Percentiles rank a stretch among this genome's conserved stretches.
These are phyloP conservation scores for Lycophotia porphyrea DNA, from an alignment of 2,888 invertebrate genomes.

Conservation along the genomic window DNA sequence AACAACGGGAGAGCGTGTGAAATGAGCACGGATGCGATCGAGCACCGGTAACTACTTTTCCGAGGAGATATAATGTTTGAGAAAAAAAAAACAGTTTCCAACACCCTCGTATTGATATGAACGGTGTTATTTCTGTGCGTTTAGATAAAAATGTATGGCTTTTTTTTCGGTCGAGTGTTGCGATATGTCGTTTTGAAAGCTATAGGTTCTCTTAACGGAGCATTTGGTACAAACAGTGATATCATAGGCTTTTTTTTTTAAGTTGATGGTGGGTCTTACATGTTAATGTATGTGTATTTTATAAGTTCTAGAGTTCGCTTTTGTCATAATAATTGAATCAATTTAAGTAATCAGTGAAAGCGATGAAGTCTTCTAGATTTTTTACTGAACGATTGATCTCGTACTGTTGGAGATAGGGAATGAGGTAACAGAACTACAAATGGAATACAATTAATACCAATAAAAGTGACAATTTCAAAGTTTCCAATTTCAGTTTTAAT, in stretches of 20 bases:
- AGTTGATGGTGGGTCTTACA: neutral
- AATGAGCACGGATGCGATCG: constrained; percentile 85
- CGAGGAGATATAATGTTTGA: constrained; percentile 83
- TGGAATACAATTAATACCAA: neutral
- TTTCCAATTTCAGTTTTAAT: neutral
- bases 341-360: neutral
- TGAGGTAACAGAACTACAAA: neutral
- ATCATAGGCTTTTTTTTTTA: constrained; percentile 1
- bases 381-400: too few species aligned
- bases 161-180: constrained; percentile 56
- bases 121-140: constrained; percentile 64
- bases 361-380: neutral
- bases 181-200: constrained; percentile 45
- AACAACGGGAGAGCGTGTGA: constrained; percentile 75
- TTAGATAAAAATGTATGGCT: constrained; percentile 67
- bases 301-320: neutral
- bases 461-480: neutral
- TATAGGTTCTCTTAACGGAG: constrained; percentile 20
- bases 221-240: constrained; percentile 35
- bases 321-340: neutral
- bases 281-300: neutral
- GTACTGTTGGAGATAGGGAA: neutral
- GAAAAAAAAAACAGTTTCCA: constrained; percentile 72
- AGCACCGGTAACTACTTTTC: constrained; percentile 89
- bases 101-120: constrained; percentile 64